A percentile compares a stretch with the other conserved stretches of the same genome.
phyloP scores from a whole-genome alignment of 2,888 invertebrate species.

The Hypena proboscidalis region DNA sequence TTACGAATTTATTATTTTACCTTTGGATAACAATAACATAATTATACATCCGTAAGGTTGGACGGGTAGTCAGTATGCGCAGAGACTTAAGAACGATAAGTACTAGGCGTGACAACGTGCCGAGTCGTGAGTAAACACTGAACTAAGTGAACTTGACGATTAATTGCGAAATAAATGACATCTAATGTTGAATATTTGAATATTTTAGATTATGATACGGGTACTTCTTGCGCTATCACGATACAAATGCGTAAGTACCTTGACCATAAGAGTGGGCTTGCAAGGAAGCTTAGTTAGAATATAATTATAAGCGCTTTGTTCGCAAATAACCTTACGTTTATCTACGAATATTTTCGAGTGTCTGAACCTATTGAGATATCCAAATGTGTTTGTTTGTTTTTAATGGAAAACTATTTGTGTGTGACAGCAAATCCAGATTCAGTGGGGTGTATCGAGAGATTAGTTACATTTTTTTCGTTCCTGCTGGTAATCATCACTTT shows the following conservation, averaged over 20 bases:
- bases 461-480: constrained; percentile 89
- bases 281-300: constrained; percentile 49
- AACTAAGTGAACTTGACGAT: constrained; percentile 37
- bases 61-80: constrained; percentile 59
- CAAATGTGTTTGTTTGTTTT: constrained; percentile 2
- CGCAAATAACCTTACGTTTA: constrained; percentile 33
- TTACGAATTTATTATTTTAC: constrained; percentile 55
- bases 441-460: constrained; percentile 89
- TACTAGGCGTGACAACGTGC: constrained; percentile 77
- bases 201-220: constrained; percentile 83
- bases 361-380: constrained; percentile 15
- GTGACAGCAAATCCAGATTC: constrained; percentile 87
- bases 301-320: constrained; percentile 48
- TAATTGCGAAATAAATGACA: constrained; percentile 37
- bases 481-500: constrained; percentile 91
- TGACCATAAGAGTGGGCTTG: constrained; percentile 48
- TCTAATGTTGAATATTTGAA: constrained; percentile 65
- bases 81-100: constrained; percentile 68
- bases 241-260: constrained; percentile 82
- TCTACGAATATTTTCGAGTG: constrained; percentile 16
- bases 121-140: constrained; percentile 75
- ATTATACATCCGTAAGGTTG: constrained; percentile 37
- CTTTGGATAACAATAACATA: constrained; percentile 44
- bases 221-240: constrained; percentile 82
- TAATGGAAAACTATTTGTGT: constrained; percentile 45